Evolutionary conservation across 2,113 vertebrate genomes (phyloP), one percentile per base, ranked within the genome.

Genomic region (Anhinga rufa): DNA sequence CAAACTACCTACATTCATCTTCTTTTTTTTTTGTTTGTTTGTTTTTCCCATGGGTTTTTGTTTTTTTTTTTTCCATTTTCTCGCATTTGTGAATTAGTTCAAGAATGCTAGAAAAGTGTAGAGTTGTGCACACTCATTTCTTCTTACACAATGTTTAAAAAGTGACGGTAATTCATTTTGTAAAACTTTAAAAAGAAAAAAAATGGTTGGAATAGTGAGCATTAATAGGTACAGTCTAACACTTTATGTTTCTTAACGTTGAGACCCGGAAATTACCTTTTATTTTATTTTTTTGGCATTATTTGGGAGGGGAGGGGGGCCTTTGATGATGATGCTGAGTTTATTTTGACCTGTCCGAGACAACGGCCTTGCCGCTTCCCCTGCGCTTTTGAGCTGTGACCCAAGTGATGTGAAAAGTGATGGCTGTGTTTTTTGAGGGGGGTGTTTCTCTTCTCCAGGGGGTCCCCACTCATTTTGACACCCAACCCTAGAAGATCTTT

Each of bases 31-130:
- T 94, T 77, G 20, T 38, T 94, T 74, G 15, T 38, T 88, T 70
- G n/a, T 38, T 90, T 95, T 94, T 74, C 58, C 65, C 77, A 61
- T 87, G 68, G 54, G 78, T 95, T 69, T 51, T 5, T 16, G 44
- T n/a, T 31, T 52, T n/a, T 82, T 80, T 93, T 78, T 80, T 95
- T 90, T 72, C 98, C 96, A 96, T 97, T 98, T 98, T 97, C 98
- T 98, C 42, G 97, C 98, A 98, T 99, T 98, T 99, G 99, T 99
- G 98, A 98, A 98, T 99, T 99, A 98, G 98, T 98, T 98, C 98
- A 98, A 98, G 98, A 98, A 99, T 98, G 98, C 98, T 99, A 98
- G 98, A 98, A 97, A 98, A 98, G 98, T 98, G 98, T 99, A 99
- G 98, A 99, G 98, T 98, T 97, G 99, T 99, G 98, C 98, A 98